Evolutionary conservation across 2,888 invertebrate species (phyloP).

Genomic region (Hermaeophaga mercurialis): DNA sequence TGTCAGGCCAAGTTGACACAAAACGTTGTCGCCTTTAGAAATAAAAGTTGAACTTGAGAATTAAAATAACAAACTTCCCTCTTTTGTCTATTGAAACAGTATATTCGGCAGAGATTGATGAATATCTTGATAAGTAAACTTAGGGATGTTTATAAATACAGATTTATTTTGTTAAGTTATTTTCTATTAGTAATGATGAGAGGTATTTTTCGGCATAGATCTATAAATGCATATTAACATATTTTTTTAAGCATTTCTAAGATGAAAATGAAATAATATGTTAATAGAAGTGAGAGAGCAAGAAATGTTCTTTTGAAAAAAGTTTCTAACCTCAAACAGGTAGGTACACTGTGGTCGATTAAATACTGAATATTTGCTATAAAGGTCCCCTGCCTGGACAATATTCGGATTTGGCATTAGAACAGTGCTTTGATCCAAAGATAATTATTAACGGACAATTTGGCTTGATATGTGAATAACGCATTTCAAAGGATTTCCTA

Average conservation of each 20-base stretch:
- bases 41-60: slow-evolving; percentile 28
- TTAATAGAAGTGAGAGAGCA: too few species aligned
- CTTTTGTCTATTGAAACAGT: slow-evolving; percentile 29
- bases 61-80: slow-evolving; percentile 36
- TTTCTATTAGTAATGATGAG: too few species aligned
- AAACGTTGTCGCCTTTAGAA: slow-evolving; percentile 29
- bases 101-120: slow-evolving; percentile 32
- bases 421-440: slow-evolving; percentile 22
- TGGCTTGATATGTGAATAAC: slow-evolving; percentile 22
- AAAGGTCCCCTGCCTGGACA: slow-evolving; percentile 6
- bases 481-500: slow-evolving; percentile 18
- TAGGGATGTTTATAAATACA: background rate
- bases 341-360: background rate
- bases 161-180: slow-evolving; percentile 6
- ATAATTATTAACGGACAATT: slow-evolving; percentile 21
- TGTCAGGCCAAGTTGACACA: slow-evolving; percentile 27
- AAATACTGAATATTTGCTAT: background rate
- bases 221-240: too few species aligned
- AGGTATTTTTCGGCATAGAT: too few species aligned
- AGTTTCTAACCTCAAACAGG: too few species aligned
- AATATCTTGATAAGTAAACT: slow-evolving; percentile 14
- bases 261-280: too few species aligned
- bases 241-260: too few species aligned
- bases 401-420: slow-evolving; percentile 13
- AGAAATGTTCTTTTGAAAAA: too few species aligned